Evolutionary conservation across 2,888 invertebrate genomes (phyloP).

Genomic region (Digitonthophagus gazella): DNA sequence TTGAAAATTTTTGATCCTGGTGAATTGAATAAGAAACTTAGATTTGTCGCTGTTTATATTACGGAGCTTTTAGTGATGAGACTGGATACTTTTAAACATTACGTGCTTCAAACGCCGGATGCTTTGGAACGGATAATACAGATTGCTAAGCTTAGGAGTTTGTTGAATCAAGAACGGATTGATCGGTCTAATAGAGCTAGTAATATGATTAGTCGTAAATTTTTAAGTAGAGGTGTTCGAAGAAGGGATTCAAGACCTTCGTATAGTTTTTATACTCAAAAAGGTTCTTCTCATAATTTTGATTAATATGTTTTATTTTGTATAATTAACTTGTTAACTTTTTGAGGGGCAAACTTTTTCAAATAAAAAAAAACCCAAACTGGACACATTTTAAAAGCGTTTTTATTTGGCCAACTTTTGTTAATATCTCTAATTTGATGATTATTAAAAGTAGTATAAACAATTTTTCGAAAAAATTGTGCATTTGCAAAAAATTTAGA

Average conservation of each 20-base stretch:
- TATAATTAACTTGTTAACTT: too few species aligned
- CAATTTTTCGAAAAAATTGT: too few species aligned
- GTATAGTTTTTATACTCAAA: not conserved
- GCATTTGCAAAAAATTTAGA: too few species aligned
- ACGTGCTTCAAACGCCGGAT: not conserved
- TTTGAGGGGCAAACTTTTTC: too few species aligned
- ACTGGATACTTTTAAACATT: not conserved
- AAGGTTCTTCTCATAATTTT: too few species aligned
- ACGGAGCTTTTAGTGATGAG: slow-evolving; percentile 18
- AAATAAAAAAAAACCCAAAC: too few species aligned
- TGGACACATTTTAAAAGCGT: too few species aligned
- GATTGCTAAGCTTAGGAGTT: not conserved
- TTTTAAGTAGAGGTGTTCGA: not conserved
- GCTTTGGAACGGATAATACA: not conserved
- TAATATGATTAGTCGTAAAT: not conserved
- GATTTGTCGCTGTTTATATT: slow-evolving; percentile 17
- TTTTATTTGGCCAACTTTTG: too few species aligned
- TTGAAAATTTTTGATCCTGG: slow-evolving; percentile 1
- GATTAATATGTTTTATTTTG: too few species aligned
- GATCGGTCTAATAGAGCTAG: not conserved
- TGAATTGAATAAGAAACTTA: not conserved
- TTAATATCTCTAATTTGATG: too few species aligned
- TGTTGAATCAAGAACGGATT: not conserved
- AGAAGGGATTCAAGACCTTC: not conserved
- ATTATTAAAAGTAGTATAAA: too few species aligned